These are phyloP conservation scores for Tetramorium alpestre DNA, from an alignment of 1,140 invertebrate species.

Conservation along the genomic window DNA sequence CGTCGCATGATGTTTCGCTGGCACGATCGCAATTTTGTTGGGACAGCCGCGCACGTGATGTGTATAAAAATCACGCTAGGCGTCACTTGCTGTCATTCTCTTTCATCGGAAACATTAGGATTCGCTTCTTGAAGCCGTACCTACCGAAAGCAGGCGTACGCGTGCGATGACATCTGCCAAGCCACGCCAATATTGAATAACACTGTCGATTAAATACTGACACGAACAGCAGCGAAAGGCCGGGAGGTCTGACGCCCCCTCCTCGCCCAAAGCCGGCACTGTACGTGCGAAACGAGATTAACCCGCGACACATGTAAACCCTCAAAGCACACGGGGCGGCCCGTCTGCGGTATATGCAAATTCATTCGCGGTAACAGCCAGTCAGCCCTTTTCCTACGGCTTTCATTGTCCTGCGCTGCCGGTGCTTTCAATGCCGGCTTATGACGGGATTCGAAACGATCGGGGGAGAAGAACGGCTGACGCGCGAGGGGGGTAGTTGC, in stretches of 20 bases:
- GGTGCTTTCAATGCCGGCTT: not conserved
- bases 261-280: not conserved
- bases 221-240: not conserved
- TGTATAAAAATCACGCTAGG: not conserved
- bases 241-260: not conserved
- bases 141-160: too few relatives aligned
- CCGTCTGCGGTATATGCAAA: constrained; percentile 55
- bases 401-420: constrained; percentile 16
- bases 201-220: constrained; percentile 41
- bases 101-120: not conserved
- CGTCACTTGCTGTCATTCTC: not conserved
- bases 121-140: not conserved
- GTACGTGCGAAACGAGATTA: constrained; percentile 47
- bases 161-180: not conserved
- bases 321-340: constrained; percentile 45
- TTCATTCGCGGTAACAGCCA: constrained; percentile 43
- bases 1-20: not conserved
- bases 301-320: constrained; percentile 56
- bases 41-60: not conserved
- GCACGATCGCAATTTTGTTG: not conserved
- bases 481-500: not conserved
- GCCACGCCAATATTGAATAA: constrained; percentile 40
- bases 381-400: constrained; percentile 39
- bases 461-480: not conserved
- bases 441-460: constrained; percentile 7